Base-by-base conservation (phyloP, 2,888 invertebrate species). In the Sphaerophoria rueppellii region DNA sequence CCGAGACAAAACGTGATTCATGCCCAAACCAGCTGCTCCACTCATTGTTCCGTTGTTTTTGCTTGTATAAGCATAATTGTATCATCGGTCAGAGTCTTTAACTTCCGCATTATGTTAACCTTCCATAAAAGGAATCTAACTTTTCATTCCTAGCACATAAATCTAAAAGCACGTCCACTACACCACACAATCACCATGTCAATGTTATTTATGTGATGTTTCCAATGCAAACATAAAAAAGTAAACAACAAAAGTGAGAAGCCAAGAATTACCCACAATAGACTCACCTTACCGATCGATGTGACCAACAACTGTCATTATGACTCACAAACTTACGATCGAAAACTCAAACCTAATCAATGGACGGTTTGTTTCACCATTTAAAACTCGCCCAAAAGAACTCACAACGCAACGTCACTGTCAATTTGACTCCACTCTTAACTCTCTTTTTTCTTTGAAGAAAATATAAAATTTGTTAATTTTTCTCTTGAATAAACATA, bases 171-270 rank as follows among this genome's bases (percentile, higher is more conserved):
- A 78, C 50, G 40, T 63, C 24, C 24, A 24, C 24, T 24, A n/a
- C 57, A 82, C 73, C 72, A 78, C 55, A 55, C 32, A 74, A 67
- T 60, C 70, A 69, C 37, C 70, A 73, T 74, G 82, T 78, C 69
- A 52, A 63, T 73, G 69, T 69, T 73, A 78, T 82, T 69, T 52
- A 78, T 78, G n/a, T 52, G 32, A 52, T 82, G 69, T 82, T 72
- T 63, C 46, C 6, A 48, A 58, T 46, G 43, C 65, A 40, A 16
- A 54, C 9, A 54, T 63, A 35, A n/a, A 37, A 5, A 37, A 37
- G 2, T n/a, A 55, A 34, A 16, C 9, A 34, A 32, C 7, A 14
- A n/a, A 14, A 46, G 12, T 40, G 50, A 24, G 61, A 80, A 70
- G 70, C 14, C 48, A 69, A 74, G 69, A 34, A 40, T 34, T 61